phyloP scores from a whole-genome alignment of 2,888 invertebrate genomes.

The Latheticus oryzae region DNA sequence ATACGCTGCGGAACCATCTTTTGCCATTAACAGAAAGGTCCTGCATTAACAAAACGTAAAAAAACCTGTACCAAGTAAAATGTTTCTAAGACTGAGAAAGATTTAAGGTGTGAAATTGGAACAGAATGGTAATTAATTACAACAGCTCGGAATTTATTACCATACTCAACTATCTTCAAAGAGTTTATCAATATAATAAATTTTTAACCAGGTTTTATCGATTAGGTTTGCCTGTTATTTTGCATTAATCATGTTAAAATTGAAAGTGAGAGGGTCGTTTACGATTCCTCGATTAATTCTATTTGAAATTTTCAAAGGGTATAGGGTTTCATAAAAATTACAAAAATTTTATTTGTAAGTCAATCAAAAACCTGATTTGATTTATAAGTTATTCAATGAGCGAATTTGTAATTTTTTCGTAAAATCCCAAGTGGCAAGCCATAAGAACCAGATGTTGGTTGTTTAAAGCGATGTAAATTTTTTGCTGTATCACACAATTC shows the following conservation, averaged over 20 bases:
- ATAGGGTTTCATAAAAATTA: not conserved
- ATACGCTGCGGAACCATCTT: slow-evolving; percentile 38
- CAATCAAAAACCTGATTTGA: slow-evolving; percentile 1
- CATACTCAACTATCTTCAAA: too few species aligned
- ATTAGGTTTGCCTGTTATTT: too few species aligned
- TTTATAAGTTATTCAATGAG: slow-evolving; percentile 11
- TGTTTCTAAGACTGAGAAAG: too few species aligned
- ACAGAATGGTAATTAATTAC: too few species aligned
- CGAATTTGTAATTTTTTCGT: slow-evolving; percentile 25
- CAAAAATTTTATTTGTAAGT: slow-evolving; percentile 6
- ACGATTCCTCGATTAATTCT: slow-evolving; percentile 9
- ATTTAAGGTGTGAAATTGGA: too few species aligned
- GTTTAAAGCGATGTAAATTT: slow-evolving; percentile 35
- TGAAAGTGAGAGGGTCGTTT: slow-evolving; percentile 1
- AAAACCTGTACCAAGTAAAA: too few species aligned
- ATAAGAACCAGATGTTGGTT: slow-evolving; percentile 29
- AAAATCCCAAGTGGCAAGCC: slow-evolving; percentile 25
- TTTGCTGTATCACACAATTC: slow-evolving; percentile 36
- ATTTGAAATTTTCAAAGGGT: slow-evolving; percentile 11
- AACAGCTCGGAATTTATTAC: too few species aligned
- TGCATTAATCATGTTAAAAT: slow-evolving; percentile 2
- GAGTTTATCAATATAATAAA: not conserved
- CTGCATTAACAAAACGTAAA: too few species aligned
- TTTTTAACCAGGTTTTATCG: not conserved
- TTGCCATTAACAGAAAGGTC: slow-evolving; percentile 32